Evolutionary conservation across 2,888 invertebrate genomes (phyloP).

Genomic region (Meta bourneti): DNA sequence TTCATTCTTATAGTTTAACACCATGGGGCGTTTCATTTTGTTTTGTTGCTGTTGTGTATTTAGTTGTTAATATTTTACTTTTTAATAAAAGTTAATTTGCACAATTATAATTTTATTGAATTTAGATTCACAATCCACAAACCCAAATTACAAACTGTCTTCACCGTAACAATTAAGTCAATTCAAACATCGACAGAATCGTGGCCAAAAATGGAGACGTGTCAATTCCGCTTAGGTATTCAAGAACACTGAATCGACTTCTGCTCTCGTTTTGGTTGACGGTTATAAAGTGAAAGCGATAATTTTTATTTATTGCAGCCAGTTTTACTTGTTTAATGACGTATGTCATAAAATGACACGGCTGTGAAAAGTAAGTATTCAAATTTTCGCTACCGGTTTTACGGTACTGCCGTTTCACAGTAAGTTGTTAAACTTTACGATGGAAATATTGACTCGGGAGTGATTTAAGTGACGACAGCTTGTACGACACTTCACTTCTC

Average conservation of each 20-base stretch:
- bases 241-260: background rate
- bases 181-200: too few relatives aligned
- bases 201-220: constrained; percentile 43
- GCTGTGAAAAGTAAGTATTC: constrained; percentile 59
- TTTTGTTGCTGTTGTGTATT: too few relatives aligned
- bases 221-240: background rate
- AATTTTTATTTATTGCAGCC: constrained; percentile 63
- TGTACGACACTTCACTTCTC: constrained; percentile 26
- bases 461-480: constrained; percentile 60
- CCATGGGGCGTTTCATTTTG: too few relatives aligned
- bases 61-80: too few relatives aligned
- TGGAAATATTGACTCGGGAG: constrained; percentile 61
- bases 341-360: constrained; percentile 65
- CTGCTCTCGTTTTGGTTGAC: constrained; percentile 13
- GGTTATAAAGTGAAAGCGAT: constrained; percentile 55
- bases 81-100: too few relatives aligned
- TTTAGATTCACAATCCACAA: too few relatives aligned
- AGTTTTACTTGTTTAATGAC: constrained; percentile 65
- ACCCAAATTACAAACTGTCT: too few relatives aligned
- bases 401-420: constrained; percentile 24
- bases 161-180: too few relatives aligned
- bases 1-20: too few relatives aligned
- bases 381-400: constrained; percentile 57
- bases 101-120: too few relatives aligned
- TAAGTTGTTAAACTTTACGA: constrained; percentile 62